Evolutionary conservation across 1,140 invertebrate species (phyloP).

Genomic region (Zelostemma sp.): DNA sequence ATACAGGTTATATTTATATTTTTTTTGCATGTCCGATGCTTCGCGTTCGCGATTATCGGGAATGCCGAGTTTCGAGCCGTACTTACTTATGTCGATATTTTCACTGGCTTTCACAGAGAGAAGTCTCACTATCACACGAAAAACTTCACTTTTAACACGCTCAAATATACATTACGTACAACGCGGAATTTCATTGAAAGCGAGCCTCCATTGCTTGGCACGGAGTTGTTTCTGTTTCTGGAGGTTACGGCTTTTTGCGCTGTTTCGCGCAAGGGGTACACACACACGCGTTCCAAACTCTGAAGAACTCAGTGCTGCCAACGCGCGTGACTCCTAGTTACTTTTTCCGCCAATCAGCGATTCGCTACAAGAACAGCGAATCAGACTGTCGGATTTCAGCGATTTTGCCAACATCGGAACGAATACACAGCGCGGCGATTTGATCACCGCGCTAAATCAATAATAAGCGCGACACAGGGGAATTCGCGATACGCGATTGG

Average conservation of each 20-base stretch:
- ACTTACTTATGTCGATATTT: constrained; percentile 53
- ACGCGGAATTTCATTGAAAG: constrained; percentile 60
- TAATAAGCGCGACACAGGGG: background rate
- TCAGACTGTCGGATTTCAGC: too few relatives aligned
- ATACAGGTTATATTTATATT: constrained; percentile 50
- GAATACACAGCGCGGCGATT: background rate
- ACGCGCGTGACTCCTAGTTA: too few relatives aligned
- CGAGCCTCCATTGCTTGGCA: constrained; percentile 64
- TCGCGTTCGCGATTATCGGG: background rate
- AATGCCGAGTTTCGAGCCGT: background rate
- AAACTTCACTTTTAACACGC: constrained; percentile 54
- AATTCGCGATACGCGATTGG: background rate
- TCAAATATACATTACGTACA: constrained; percentile 59
- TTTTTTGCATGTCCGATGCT: constrained; percentile 18
- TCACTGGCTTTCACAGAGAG: constrained; percentile 54
- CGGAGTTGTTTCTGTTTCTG: constrained; percentile 52
- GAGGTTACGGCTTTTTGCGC: constrained; percentile 48
- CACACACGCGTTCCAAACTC: too few relatives aligned
- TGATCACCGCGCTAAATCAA: constrained; percentile 1
- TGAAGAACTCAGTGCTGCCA: too few relatives aligned
- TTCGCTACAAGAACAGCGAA: too few relatives aligned
- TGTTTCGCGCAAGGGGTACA: constrained; percentile 1
- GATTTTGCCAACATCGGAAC: too few relatives aligned
- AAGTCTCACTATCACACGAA: constrained; percentile 59
- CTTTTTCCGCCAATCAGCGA: too few relatives aligned